phyloP scores from a whole-genome alignment of 2,113 vertebrate genomes.

The Engystomops pustulosus region DNA sequence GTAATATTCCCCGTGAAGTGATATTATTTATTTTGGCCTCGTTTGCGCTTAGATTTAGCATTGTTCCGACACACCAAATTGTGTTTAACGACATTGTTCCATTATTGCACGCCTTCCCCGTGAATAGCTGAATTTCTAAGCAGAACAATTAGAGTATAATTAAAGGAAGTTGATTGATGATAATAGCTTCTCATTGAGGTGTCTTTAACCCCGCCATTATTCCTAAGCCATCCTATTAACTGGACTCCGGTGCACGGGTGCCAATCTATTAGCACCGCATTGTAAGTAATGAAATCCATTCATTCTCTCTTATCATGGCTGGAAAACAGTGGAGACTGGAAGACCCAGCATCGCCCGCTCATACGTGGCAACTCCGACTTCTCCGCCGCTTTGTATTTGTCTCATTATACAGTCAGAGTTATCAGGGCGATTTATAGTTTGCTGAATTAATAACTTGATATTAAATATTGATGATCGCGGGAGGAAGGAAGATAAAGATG shows the following conservation, averaged over 20 bases:
- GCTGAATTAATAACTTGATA: neutral
- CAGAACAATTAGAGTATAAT: slow-evolving; percentile 25
- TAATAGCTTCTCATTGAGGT: slow-evolving; percentile 30
- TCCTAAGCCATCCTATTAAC: slow-evolving; percentile 17
- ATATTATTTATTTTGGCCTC: slow-evolving; percentile 48
- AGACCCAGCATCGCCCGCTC: neutral
- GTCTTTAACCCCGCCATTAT: slow-evolving; percentile 50
- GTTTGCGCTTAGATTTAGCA: slow-evolving; percentile 20
- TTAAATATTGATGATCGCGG: neutral
- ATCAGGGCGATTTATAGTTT: neutral
- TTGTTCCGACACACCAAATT: slow-evolving; percentile 29
- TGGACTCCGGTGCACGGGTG: slow-evolving; percentile 37
- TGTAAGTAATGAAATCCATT: neutral
- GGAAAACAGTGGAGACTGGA: neutral
- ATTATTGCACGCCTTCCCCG: slow-evolving; percentile 1
- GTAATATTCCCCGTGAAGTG: slow-evolving; percentile 23
- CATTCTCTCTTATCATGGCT: neutral
- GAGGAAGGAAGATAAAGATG: neutral
- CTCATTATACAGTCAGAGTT: neutral
- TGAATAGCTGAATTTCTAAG: slow-evolving; percentile 33
- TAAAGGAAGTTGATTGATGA: slow-evolving; percentile 52
- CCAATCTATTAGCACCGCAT: slow-evolving; percentile 10
- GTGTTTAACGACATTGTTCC: slow-evolving; percentile 47
- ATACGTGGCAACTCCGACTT: neutral
- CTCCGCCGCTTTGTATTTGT: neutral